phyloP scores from a whole-genome alignment of 2,113 vertebrate species.

The Mustelus asterias region DNA sequence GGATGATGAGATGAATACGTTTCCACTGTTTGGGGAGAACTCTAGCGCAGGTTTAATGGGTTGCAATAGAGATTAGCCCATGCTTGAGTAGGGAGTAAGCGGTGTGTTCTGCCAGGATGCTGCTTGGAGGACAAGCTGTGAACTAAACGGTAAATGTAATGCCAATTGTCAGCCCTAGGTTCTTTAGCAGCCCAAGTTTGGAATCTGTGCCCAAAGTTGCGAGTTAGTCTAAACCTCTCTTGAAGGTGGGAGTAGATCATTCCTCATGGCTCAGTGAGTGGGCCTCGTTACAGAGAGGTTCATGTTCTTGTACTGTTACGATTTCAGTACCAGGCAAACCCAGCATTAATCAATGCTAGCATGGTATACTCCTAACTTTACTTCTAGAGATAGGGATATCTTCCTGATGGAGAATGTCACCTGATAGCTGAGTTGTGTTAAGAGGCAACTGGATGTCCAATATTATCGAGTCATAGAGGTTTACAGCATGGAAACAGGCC shows the following conservation, averaged over 20 bases:
- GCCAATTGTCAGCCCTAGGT: too few species aligned
- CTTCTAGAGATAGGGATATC: not conserved
- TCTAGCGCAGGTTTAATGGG: too few species aligned
- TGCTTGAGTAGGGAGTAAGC: not conserved
- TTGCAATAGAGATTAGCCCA: not conserved
- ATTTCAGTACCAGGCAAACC: not conserved
- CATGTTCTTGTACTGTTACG: not conserved
- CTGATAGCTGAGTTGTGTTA: not conserved
- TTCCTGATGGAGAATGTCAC: not conserved
- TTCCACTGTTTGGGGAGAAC: too few species aligned
- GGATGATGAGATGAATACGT: too few species aligned
- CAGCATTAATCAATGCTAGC: not conserved
- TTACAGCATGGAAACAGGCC: too few species aligned
- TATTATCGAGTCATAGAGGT: too few species aligned
- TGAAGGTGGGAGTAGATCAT: not conserved
- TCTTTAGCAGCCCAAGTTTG: not conserved
- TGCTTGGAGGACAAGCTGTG: not conserved
- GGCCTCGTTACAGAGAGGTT: not conserved
- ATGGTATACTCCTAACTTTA: not conserved
- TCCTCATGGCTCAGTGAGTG: not conserved
- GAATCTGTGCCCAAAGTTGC: not conserved
- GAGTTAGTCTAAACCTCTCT: not conserved
- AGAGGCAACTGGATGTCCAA: not conserved
- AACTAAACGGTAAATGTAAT: not conserved
- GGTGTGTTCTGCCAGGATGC: not conserved